Evolutionary conservation across 2,113 vertebrate species (phyloP), one percentile per base, ranked within the genome.

Genomic region (Epinephelus moara): DNA sequence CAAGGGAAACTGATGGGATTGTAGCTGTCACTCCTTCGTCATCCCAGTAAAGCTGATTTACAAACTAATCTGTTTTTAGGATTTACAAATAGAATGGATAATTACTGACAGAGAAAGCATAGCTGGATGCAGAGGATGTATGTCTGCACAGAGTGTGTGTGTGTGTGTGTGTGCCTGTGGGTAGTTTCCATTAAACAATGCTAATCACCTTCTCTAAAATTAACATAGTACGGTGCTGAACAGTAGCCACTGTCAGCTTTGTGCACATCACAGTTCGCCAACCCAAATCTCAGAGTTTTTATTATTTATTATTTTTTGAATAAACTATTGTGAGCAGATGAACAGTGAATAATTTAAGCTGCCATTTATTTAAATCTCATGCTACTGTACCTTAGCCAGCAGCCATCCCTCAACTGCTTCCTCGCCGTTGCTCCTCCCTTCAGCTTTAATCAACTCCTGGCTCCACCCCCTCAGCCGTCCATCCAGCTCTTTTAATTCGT

Each of bases 341-440:
- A 83, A 85, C 60, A 52, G 70, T 75, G 53, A 82, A 75, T 72
- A 52, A 78, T 80, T 80, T 33, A 21, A 61, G 13, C 27, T 81
- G 60, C 27, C 59, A 81, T 87, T 71, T 72, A 67, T 72, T 85
- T 70, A 11, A 90, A 77, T 74, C 13, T 84, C 55, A 4, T 61
- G 3, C 81, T 49, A 13, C 55, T 49, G 55, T 95, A 99, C 98
- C 95, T 96, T 97, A 61, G 96, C 97, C 78, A 94, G 91, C 70
- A 94, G 96, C 98, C 98, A 99, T 90, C 96, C 93, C 27, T 96
- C 96, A 70, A 94, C 96, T 0, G 97, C 86, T 84, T 98, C 97
- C 86, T 95, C 84, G 74, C 98, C 96, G 0, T 95, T 96, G 91
- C 96, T 96, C 85, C 93, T 93, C 90, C 95, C 94, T 78, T 98